phyloP scores from a whole-genome alignment of 2,888 invertebrate genomes.

The Syritta pipiens region DNA sequence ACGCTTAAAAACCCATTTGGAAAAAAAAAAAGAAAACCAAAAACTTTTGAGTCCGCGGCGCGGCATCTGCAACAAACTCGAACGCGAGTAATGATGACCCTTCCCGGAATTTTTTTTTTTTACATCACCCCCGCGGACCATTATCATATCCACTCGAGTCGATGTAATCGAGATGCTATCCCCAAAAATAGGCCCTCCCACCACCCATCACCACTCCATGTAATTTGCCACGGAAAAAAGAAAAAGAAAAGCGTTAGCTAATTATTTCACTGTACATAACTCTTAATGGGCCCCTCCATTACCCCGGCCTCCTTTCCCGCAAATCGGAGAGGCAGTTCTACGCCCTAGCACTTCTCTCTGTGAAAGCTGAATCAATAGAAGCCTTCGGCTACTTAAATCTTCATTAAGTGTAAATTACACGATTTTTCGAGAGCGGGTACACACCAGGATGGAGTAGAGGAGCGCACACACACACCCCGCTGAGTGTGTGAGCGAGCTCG shows the following conservation, averaged over 20 bases:
- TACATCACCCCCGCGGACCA: background rate
- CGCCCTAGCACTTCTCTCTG: slow-evolving; percentile 7
- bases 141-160: slow-evolving; percentile 17
- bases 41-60: no score
- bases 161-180: slow-evolving; percentile 35
- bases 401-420: slow-evolving; percentile 66
- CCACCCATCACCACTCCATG: background rate
- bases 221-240: slow-evolving; percentile 8
- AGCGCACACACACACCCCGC: background rate
- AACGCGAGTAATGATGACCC: background rate
- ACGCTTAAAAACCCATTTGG: background rate
- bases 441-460: background rate
- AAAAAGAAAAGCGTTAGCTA: slow-evolving; percentile 37
- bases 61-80: slow-evolving; percentile 1
- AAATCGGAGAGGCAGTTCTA: slow-evolving; percentile 14
- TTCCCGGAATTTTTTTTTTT: no score
- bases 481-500: slow-evolving; percentile 11
- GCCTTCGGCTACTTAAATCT: slow-evolving; percentile 60
- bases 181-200: no score
- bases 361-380: slow-evolving; percentile 45
- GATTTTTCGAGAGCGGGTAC: slow-evolving; percentile 19
- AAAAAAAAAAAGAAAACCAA: no score
- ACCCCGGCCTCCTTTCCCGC: background rate
- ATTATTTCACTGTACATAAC: slow-evolving; percentile 41
- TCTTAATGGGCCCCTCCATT: slow-evolving; percentile 28